phyloP scores from a whole-genome alignment of 2,888 invertebrate genomes.

The Scaptomyza tumidula region DNA sequence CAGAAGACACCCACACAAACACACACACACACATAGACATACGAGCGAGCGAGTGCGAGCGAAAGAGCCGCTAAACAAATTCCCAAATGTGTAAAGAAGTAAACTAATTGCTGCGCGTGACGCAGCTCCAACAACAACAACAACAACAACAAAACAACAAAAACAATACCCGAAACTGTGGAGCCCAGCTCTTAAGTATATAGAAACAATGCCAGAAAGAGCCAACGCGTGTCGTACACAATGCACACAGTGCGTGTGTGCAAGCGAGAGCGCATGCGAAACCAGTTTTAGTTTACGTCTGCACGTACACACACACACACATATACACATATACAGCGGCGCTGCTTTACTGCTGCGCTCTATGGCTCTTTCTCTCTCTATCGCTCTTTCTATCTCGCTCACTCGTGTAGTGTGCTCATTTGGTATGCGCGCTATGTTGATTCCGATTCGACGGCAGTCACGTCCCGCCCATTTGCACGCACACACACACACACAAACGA shows the following conservation, averaged over 20 bases:
- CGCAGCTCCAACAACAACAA: constrained; percentile 64
- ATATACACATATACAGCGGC: constrained; percentile 35
- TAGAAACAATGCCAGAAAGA: constrained; percentile 55
- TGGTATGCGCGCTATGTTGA: constrained; percentile 83
- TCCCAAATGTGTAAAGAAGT: constrained; percentile 82
- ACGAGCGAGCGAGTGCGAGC: constrained; percentile 27
- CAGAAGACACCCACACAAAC: constrained; percentile 69
- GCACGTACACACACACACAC: constrained; percentile 62
- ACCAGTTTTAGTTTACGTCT: constrained; percentile 73
- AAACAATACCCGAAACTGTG: constrained; percentile 31
- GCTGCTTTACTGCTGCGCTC: constrained; percentile 38
- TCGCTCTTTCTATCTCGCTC: constrained; percentile 33
- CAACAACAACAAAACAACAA: no score
- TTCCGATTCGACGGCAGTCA: constrained; percentile 85
- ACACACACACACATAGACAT: constrained; percentile 69
- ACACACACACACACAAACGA: constrained; percentile 58
- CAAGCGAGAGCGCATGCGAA: constrained; percentile 59
- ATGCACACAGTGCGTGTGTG: constrained; percentile 18
- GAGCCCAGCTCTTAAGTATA: constrained; percentile 48
- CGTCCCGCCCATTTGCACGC: constrained; percentile 85
- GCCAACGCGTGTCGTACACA: constrained; percentile 21
- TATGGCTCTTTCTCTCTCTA: constrained; percentile 36
- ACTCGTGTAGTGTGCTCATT: constrained; percentile 67
- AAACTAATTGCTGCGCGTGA: constrained; percentile 84
- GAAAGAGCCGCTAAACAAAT: constrained; percentile 65